Conservation (phyloP, 2,888 invertebrate genomes). For the Hydroisotoma schaefferi region DNA sequence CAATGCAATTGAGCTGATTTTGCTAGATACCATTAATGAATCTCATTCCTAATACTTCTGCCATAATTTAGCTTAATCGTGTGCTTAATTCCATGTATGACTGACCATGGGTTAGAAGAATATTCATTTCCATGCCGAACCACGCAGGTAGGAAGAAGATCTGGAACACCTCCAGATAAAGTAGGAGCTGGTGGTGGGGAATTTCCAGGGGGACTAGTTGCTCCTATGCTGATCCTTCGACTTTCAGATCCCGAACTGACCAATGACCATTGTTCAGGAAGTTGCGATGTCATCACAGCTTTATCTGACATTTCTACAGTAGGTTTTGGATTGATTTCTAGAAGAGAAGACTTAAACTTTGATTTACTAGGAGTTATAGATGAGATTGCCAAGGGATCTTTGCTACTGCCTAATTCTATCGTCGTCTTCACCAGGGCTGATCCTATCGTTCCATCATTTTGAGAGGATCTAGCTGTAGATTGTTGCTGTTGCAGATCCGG, state of each 20-base stretch:
- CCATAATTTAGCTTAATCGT: neutral
- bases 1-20: no score
- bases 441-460: conserved; percentile 23
- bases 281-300: conserved; percentile 46
- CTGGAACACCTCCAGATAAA: conserved; percentile 44
- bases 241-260: conserved; percentile 45
- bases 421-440: conserved; percentile 44
- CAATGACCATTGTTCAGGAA: conserved; percentile 48
- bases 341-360: conserved; percentile 35
- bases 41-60: no score
- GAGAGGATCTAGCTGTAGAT: conserved; percentile 20
- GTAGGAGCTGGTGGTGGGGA: conserved; percentile 45
- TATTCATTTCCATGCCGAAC: conserved; percentile 39
- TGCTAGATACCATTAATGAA: no score
- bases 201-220: conserved; percentile 44
- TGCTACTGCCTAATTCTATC: conserved; percentile 47
- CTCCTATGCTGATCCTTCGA: conserved; percentile 43
- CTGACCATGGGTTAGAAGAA: conserved; percentile 43
- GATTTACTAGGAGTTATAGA: conserved; percentile 35
- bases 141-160: conserved; percentile 45
- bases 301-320: conserved; percentile 48
- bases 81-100: no score
- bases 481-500: conserved; percentile 35
- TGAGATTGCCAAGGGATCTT: conserved; percentile 43
- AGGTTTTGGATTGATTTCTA: conserved; percentile 34